These are phyloP conservation scores for Chrosomus eos DNA, from an alignment of 2,797 vertebrate species.

Conservation along the genomic window DNA sequence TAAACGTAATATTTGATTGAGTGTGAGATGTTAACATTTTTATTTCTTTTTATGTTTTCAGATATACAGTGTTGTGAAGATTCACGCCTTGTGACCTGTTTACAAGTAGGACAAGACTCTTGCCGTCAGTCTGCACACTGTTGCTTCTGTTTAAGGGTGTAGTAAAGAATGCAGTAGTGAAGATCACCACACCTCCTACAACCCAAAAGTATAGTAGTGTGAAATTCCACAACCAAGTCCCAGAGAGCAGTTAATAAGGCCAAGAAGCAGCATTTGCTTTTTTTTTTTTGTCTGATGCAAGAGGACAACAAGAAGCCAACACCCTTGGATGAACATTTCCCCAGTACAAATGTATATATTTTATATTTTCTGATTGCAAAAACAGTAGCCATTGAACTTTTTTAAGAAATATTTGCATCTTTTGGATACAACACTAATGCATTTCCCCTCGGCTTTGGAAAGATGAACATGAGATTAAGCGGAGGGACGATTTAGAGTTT, in stretches of 20 bases:
- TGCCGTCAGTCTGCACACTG: constrained; percentile 7
- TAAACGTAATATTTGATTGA: not conserved
- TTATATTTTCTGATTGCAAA: not conserved
- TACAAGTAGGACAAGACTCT: constrained; percentile 42
- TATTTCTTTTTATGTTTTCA: constrained; percentile 45
- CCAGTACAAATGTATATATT: not conserved
- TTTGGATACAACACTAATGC: constrained; percentile 28
- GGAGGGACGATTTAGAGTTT: constrained; percentile 54
- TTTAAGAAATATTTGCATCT: not conserved
- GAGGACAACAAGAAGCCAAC: constrained; percentile 22
- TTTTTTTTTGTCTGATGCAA: constrained; percentile 31
- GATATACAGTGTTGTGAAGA: constrained; percentile 52
- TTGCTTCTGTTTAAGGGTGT: constrained; percentile 22
- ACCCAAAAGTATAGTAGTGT: constrained; percentile 28
- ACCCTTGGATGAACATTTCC: not conserved
- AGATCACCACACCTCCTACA: constrained; percentile 41
- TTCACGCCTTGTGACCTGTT: constrained; percentile 27
- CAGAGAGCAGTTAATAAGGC: constrained; percentile 30
- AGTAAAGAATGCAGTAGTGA: constrained; percentile 7
- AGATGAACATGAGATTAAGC: constrained; percentile 53
- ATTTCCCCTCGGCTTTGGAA: constrained; percentile 43
- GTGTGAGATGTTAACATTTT: constrained; percentile 30
- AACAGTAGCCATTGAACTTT: not conserved
- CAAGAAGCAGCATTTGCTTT: constrained; percentile 1
- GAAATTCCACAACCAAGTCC: constrained; percentile 53